Conservation (phyloP, 2,113 vertebrate species). For the Cromileptes altivelis region DNA sequence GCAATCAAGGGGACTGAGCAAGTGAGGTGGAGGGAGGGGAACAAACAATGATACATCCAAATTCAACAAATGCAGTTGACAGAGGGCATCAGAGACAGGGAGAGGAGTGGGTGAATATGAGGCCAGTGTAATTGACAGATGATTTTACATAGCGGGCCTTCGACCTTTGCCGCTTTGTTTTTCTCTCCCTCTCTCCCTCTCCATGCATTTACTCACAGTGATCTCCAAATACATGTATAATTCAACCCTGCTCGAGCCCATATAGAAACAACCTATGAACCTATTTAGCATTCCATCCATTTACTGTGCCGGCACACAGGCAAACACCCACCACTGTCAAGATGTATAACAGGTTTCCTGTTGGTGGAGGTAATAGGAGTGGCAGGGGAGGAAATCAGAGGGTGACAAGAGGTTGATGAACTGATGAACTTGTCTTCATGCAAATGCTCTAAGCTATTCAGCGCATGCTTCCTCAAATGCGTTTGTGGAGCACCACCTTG, state of each 20-base stretch:
- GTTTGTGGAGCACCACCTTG: conserved; percentile 45
- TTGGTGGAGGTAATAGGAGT: conserved; percentile 56
- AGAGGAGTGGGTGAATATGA: conserved; percentile 36
- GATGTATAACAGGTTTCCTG: conserved; percentile 52
- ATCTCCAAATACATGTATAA: conserved; percentile 70
- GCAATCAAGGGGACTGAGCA: conserved; percentile 69
- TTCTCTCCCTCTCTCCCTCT: not conserved
- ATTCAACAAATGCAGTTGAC: conserved; percentile 69
- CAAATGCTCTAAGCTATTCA: conserved; percentile 44
- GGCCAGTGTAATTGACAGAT: conserved; percentile 58
- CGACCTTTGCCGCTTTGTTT: conserved; percentile 57
- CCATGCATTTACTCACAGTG: conserved; percentile 21
- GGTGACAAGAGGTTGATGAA: conserved; percentile 57
- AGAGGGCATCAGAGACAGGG: conserved; percentile 47
- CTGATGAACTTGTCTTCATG: conserved; percentile 61
- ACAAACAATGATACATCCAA: conserved; percentile 62
- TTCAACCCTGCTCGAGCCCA: conserved; percentile 48
- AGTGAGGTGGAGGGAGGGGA: conserved; percentile 46
- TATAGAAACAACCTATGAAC: conserved; percentile 36
- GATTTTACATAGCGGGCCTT: conserved; percentile 41
- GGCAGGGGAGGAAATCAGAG: conserved; percentile 56
- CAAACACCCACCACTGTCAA: conserved; percentile 63
- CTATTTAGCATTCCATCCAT: conserved; percentile 63
- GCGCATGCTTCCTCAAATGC: conserved; percentile 41
- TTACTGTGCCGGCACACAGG: conserved; percentile 34